A percentile compares a stretch with the other conserved stretches of the same genome.
These are phyloP conservation scores for Ancistrus triradiatus DNA, from an alignment of 2,113 vertebrate genomes.

Conservation along the genomic window DNA sequence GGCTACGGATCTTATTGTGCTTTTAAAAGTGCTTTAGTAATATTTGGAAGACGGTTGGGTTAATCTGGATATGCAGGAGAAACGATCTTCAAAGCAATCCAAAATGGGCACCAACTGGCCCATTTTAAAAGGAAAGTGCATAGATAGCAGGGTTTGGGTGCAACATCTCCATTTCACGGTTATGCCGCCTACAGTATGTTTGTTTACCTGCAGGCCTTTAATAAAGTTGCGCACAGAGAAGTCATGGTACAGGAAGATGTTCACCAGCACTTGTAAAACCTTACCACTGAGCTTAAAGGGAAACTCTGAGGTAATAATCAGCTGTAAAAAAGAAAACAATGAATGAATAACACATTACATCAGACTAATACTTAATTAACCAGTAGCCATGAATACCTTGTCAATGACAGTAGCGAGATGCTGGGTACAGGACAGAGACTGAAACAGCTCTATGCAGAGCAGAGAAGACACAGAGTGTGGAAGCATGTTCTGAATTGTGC, in stretches of 20 bases:
- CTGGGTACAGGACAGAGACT: conserved; percentile 87
- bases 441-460: conserved; percentile 92
- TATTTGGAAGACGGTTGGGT: too few species aligned
- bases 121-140: too few species aligned
- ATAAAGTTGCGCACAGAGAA: conserved; percentile 95
- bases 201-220: conserved; percentile 89
- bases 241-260: conserved; percentile 94
- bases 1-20: too few species aligned
- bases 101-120: too few species aligned
- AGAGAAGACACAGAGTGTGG: conserved; percentile 90
- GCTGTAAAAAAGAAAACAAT: conserved; percentile 55
- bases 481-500: conserved; percentile 87
- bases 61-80: too few species aligned
- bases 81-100: too few species aligned
- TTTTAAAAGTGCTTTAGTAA: too few species aligned
- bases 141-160: too few species aligned
- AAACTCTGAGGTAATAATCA: conserved; percentile 79
- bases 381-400: conserved; percentile 71
- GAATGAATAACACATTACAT: background rate
- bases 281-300: conserved; percentile 88
- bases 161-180: too few species aligned
- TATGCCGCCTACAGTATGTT: too few species aligned
- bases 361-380: background rate
- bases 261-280: conserved; percentile 85
- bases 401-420: conserved; percentile 87